Evolutionary conservation across 2,797 vertebrate species (phyloP).

Genomic region (Lophotriccus pileatus): DNA sequence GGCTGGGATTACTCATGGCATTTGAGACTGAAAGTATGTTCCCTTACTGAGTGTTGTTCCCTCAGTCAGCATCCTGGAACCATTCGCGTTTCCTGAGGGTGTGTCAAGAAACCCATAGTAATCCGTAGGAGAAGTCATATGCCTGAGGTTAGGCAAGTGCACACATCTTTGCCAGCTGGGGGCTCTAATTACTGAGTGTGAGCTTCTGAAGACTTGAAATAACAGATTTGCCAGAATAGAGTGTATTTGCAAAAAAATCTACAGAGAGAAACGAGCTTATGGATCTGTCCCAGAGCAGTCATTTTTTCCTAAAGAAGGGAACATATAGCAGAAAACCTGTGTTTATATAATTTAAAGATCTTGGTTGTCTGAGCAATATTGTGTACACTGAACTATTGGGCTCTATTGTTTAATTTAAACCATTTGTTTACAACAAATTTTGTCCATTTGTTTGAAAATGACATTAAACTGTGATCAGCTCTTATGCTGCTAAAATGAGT

Average conservation of each 20-base stretch:
- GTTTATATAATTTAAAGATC: not conserved
- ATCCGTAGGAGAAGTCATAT: not conserved
- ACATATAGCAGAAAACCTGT: not conserved
- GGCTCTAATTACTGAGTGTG: not conserved
- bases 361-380: not conserved
- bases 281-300: not conserved
- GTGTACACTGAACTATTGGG: not conserved
- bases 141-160: not conserved
- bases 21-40: not conserved
- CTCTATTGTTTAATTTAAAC: not conserved
- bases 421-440: not conserved
- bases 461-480: not conserved
- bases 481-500: not conserved
- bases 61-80: not conserved
- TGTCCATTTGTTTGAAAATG: not conserved
- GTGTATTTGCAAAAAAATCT: not conserved
- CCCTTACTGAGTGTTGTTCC: not conserved
- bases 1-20: not conserved
- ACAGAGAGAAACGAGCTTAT: not conserved
- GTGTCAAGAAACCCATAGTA: not conserved
- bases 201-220: not conserved
- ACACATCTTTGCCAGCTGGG: not conserved
- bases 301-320: not conserved
- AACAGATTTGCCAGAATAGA: not conserved
- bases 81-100: not conserved